Evolutionary conservation across 2,113 vertebrate genomes (phyloP).

Genomic region (Nothobranchius kuhntae): DNA sequence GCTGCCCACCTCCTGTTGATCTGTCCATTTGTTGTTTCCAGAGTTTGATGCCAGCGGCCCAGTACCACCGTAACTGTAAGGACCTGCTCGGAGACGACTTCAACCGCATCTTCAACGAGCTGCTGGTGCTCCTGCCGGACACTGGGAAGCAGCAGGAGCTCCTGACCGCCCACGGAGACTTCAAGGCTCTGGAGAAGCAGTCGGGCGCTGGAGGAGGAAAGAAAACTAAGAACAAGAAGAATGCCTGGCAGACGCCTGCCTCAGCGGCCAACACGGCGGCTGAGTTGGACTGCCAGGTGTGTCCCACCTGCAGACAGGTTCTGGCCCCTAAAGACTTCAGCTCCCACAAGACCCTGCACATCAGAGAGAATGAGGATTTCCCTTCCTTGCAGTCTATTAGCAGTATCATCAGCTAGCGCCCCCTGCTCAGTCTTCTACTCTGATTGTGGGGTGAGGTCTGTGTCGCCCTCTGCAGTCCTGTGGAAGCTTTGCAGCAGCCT

Average conservation of each 20-base stretch:
- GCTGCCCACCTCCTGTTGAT: not conserved
- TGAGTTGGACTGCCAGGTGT: constrained; percentile 90
- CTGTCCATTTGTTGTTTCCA: constrained; percentile 45
- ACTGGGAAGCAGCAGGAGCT: constrained; percentile 94
- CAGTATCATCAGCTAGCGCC: constrained; percentile 91
- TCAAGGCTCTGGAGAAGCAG: constrained; percentile 79
- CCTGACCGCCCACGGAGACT: constrained; percentile 88
- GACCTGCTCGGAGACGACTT: constrained; percentile 91
- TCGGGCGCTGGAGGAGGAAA: constrained; percentile 69
- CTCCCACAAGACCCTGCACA: constrained; percentile 89
- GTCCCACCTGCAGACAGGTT: constrained; percentile 93
- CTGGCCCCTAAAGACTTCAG: constrained; percentile 86
- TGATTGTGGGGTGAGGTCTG: not conserved
- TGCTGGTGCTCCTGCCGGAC: constrained; percentile 93
- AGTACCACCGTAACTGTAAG: constrained; percentile 88
- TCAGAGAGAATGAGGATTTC: constrained; percentile 87
- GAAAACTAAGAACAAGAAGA: constrained; percentile 89
- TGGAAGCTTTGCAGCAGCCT: constrained; percentile 16
- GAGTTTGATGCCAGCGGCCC: constrained; percentile 89
- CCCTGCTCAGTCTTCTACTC: not conserved
- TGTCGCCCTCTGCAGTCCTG: not conserved
- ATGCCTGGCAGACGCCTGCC: constrained; percentile 81
- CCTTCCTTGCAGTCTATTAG: constrained; percentile 93
- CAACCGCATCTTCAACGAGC: constrained; percentile 89
- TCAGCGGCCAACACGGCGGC: constrained; percentile 43